These are phyloP conservation scores for Neopipo cinnamomea DNA, from an alignment of 2,113 vertebrate genomes.

Conservation along the genomic window DNA sequence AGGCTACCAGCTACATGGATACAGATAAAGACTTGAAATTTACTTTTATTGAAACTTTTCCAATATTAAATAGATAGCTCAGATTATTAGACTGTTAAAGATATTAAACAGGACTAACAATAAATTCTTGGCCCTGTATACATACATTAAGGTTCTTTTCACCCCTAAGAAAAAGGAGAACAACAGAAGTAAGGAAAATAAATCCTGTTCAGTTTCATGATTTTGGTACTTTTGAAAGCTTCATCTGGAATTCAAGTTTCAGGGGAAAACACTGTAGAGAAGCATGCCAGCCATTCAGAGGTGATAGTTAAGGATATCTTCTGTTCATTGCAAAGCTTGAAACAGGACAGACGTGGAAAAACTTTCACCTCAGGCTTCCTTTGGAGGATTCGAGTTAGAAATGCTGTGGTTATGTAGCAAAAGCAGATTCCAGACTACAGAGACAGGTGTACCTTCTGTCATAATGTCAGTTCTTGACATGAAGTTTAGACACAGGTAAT, in stretches of 20 bases:
- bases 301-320: not conserved
- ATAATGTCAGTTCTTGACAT: not conserved
- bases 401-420: accelerated
- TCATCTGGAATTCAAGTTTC: not conserved
- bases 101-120: not conserved
- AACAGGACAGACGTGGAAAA: not conserved
- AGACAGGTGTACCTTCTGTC: not conserved
- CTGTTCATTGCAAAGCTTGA: not conserved
- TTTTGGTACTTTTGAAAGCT: not conserved
- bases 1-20: not conserved
- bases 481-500: not conserved
- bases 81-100: not conserved
- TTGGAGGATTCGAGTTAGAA: not conserved
- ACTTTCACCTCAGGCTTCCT: not conserved
- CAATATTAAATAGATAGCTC: not conserved
- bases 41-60: not conserved
- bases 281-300: not conserved
- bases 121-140: not conserved
- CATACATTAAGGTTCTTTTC: not conserved
- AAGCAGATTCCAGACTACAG: not conserved
- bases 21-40: not conserved
- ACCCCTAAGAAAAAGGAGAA: accelerated
- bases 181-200: not conserved
- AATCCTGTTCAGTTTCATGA: not conserved
- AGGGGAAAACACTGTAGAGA: not conserved